Percentiles rank a stretch among this genome's conserved stretches.
Conservation (phyloP, 1,140 invertebrate genomes). For the Ganaspis sp. region DNA sequence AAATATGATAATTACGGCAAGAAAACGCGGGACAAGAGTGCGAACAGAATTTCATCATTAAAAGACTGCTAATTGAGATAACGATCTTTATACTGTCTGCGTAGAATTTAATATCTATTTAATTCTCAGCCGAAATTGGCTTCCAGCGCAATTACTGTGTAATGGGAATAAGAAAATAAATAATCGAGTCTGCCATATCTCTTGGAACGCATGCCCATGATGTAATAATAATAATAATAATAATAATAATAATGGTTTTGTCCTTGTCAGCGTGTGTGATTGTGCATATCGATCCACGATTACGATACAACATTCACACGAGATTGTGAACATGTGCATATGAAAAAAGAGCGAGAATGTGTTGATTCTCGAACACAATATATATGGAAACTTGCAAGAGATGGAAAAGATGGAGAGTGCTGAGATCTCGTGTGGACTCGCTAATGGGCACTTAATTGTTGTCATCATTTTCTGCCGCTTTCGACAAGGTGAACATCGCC, state of each 20-base stretch:
- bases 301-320: background rate
- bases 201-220: background rate
- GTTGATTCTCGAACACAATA: background rate
- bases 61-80: background rate
- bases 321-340: background rate
- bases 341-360: background rate
- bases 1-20: background rate
- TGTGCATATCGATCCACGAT: slow-evolving; percentile 20
- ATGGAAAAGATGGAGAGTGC: slow-evolving; percentile 8
- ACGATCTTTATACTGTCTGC: background rate
- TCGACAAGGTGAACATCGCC: slow-evolving; percentile 19
- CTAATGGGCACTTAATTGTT: slow-evolving; percentile 30
- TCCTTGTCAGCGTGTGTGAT: slow-evolving; percentile 14
- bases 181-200: background rate
- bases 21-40: background rate
- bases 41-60: slow-evolving; percentile 10
- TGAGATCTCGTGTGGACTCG: background rate
- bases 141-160: slow-evolving; percentile 1
- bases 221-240: slow-evolving; percentile 18
- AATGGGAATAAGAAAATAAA: slow-evolving; percentile 20
- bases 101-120: background rate
- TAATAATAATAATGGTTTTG: slow-evolving; percentile 3
- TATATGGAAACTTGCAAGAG: slow-evolving; percentile 18
- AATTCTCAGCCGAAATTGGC: background rate
- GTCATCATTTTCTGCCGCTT: slow-evolving; percentile 22